Evolutionary conservation across 2,888 invertebrate genomes (phyloP).

Genomic region (Acleris sparsana): DNA sequence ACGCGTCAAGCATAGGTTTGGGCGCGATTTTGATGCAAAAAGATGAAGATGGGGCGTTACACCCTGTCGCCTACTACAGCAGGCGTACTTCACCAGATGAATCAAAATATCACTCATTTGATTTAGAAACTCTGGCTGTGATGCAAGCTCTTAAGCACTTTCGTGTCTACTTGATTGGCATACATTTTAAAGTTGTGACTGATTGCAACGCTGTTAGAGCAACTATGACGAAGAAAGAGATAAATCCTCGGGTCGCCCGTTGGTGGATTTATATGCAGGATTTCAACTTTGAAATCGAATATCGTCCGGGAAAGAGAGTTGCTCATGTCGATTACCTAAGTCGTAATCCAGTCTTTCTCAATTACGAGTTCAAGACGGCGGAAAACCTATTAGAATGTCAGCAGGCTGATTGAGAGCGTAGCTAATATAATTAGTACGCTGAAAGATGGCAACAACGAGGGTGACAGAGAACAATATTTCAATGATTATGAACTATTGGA

Average conservation of each 20-base stretch:
- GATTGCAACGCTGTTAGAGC: no score
- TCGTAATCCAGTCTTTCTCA: neutral
- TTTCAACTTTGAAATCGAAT: neutral
- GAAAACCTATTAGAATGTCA: slow-evolving; percentile 1
- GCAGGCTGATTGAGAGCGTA: neutral
- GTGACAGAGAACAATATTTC: neutral
- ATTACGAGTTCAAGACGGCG: neutral
- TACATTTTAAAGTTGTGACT: no score
- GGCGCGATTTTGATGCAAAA: no score
- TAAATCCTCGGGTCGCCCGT: neutral
- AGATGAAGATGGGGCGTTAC: no score
- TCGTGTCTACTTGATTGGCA: no score
- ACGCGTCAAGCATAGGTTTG: no score
- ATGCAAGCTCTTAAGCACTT: no score
- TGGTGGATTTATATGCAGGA: slow-evolving; percentile 7
- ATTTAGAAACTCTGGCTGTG: no score
- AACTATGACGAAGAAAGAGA: no score
- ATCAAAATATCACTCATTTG: neutral
- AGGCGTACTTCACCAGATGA: no score
- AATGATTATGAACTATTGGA: neutral
- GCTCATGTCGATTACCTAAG: slow-evolving; percentile 4
- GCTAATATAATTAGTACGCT: neutral
- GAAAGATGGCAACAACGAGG: neutral
- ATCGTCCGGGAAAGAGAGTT: neutral
- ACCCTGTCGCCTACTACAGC: no score